phyloP scores from a whole-genome alignment of 2,888 invertebrate genomes.

The Drosophila prostipennis region DNA sequence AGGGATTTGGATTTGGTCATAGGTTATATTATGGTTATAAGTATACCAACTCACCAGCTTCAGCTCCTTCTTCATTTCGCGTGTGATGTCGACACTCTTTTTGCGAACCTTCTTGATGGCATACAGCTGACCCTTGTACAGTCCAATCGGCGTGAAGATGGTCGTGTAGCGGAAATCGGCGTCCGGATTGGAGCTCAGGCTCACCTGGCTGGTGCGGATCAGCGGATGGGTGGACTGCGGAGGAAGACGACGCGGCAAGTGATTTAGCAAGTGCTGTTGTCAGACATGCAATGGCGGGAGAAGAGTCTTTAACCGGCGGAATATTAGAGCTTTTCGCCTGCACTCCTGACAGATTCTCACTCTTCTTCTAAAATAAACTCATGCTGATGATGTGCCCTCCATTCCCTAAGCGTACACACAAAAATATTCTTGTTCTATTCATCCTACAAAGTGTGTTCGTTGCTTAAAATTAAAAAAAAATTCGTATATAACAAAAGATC shows the following conservation, averaged over 20 bases:
- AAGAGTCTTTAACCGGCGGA: slow-evolving; percentile 26
- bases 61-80: slow-evolving; percentile 96
- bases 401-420: neutral
- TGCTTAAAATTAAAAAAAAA: too few species aligned
- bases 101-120: slow-evolving; percentile 94
- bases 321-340: neutral
- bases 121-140: slow-evolving; percentile 94
- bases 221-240: slow-evolving; percentile 86
- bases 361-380: slow-evolving; percentile 9
- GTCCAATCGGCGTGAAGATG: slow-evolving; percentile 95
- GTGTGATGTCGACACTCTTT: slow-evolving; percentile 93
- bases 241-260: slow-evolving; percentile 57
- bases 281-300: slow-evolving; percentile 43
- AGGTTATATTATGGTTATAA: too few species aligned
- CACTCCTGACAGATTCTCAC: slow-evolving; percentile 7
- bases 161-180: slow-evolving; percentile 95
- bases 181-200: slow-evolving; percentile 95
- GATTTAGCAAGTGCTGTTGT: slow-evolving; percentile 51
- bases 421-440: neutral
- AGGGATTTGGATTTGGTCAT: neutral
- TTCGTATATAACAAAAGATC: too few species aligned
- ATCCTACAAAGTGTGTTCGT: too few species aligned
- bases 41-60: slow-evolving; percentile 95
- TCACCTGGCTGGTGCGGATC: slow-evolving; percentile 94
- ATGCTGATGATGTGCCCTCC: slow-evolving; percentile 1